Evolutionary conservation across 2,888 invertebrate genomes (phyloP).

Genomic region (Folsomia manolachei): DNA sequence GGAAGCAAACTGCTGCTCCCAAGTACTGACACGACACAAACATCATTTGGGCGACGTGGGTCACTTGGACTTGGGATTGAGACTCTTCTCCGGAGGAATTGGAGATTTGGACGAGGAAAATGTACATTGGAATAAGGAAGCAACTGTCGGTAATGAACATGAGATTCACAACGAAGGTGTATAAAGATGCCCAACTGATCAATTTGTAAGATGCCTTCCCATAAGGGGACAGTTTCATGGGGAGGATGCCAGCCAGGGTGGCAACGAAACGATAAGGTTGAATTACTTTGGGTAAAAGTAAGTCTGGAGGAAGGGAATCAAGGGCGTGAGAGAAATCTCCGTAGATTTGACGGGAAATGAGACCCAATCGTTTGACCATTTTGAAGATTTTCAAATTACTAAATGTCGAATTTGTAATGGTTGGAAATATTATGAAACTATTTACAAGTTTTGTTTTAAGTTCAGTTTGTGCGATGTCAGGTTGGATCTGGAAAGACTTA

Average conservation of each 20-base stretch:
- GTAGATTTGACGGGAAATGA: neutral
- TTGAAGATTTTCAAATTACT: no score
- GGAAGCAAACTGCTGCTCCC: constrained; percentile 16
- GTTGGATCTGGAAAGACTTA: no score
- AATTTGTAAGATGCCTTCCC: constrained; percentile 15
- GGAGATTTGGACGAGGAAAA: neutral
- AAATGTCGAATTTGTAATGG: no score
- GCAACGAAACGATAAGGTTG: constrained; percentile 20
- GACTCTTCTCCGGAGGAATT: neutral
- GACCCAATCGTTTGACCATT: neutral
- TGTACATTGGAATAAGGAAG: constrained; percentile 18
- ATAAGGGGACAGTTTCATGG: constrained; percentile 14
- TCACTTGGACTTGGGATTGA: neutral
- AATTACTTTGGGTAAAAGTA: constrained; percentile 20
- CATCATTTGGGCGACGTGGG: constrained; percentile 22
- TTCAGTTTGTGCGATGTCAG: no score
- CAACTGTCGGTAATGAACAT: constrained; percentile 18
- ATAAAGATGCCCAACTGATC: constrained; percentile 19
- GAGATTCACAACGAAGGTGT: constrained; percentile 13
- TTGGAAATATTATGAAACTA: no score
- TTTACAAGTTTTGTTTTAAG: no score
- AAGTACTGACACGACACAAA: constrained; percentile 24
- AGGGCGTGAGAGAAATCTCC: constrained; percentile 11
- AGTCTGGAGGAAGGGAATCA: constrained; percentile 18
- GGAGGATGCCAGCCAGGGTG: constrained; percentile 19